phyloP scores from a whole-genome alignment of 2,888 invertebrate species.

The Eustalomyia histrio region DNA sequence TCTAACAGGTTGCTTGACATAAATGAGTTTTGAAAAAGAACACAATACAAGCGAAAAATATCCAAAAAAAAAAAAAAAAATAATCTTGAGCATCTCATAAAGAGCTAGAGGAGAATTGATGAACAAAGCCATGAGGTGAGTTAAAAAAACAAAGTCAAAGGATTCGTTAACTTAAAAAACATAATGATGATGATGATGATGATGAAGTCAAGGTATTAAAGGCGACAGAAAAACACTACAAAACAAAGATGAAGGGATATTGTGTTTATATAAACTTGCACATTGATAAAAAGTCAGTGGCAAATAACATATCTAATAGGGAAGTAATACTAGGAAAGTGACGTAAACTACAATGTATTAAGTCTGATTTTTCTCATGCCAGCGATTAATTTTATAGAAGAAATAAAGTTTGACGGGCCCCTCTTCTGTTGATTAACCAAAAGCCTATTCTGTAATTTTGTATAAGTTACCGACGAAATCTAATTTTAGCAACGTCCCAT shows the following conservation, averaged over 20 bases:
- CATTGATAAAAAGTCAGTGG: background rate
- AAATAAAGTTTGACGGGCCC: too few relatives aligned
- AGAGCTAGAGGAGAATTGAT: background rate
- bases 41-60: slow-evolving; percentile 34
- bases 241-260: slow-evolving; percentile 19
- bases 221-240: background rate
- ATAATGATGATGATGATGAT: slow-evolving; percentile 39
- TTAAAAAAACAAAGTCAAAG: slow-evolving; percentile 44
- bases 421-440: too few relatives aligned
- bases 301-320: background rate
- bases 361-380: too few relatives aligned
- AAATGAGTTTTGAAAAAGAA: slow-evolving; percentile 59
- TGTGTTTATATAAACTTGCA: slow-evolving; percentile 20
- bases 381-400: too few relatives aligned
- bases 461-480: too few relatives aligned
- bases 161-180: slow-evolving; percentile 34
- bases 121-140: slow-evolving; percentile 13
- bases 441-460: too few relatives aligned
- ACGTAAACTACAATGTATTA: background rate
- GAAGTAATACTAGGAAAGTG: background rate
- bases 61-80: too few relatives aligned
- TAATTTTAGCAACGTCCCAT: too few relatives aligned
- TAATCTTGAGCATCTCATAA: slow-evolving; percentile 7
- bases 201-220: slow-evolving; percentile 45
- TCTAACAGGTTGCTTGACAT: slow-evolving; percentile 66